Conservation (phyloP, 2,797 vertebrate species). For the Gallirallus australis region DNA sequence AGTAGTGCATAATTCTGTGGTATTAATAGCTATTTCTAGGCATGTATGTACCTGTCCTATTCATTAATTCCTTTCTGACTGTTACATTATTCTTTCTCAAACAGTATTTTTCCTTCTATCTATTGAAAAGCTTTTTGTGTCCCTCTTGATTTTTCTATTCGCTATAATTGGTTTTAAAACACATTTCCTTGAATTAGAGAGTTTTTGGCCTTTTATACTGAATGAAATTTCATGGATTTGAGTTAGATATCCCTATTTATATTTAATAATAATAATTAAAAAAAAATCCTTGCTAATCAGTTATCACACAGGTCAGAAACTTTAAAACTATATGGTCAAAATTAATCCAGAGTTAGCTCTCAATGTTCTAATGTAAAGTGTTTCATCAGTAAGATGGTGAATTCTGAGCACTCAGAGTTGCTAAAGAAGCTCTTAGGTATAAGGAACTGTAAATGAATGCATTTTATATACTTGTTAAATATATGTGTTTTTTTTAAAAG, state of each 20-base stretch:
- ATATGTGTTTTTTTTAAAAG: not conserved
- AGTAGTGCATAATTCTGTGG: constrained; percentile 47
- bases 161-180: constrained; percentile 12
- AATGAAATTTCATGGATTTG: not conserved
- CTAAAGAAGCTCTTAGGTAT: not conserved
- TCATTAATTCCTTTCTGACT: constrained; percentile 57
- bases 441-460: not conserved
- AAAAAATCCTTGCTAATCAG: not conserved
- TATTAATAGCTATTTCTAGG: constrained; percentile 61
- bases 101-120: constrained; percentile 13
- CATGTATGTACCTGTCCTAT: constrained; percentile 32
- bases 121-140: not conserved
- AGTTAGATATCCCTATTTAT: not conserved
- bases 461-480: not conserved
- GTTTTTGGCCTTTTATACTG: not conserved
- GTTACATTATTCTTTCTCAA: constrained; percentile 34
- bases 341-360: not conserved
- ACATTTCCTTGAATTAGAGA: constrained; percentile 1
- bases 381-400: not conserved
- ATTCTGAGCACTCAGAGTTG: not conserved
- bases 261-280: not conserved
- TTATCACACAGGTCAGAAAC: not conserved
- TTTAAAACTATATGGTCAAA: not conserved
- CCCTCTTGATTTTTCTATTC: constrained; percentile 12
- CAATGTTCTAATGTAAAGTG: not conserved